Conservation (phyloP, 1,140 invertebrate species). For the Leptoteleia sp. region DNA sequence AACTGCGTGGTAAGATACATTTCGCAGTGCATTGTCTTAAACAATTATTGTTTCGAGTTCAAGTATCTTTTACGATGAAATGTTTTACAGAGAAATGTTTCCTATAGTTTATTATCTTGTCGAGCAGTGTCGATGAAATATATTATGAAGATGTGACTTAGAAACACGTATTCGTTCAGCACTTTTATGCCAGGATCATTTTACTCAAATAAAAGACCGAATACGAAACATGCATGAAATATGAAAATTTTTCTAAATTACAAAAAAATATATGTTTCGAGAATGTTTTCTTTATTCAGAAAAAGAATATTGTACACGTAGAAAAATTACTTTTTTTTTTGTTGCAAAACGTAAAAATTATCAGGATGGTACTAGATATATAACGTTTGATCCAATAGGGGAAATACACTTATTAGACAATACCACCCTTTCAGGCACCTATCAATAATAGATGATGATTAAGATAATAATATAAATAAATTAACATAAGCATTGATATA, state of each 20-base stretch:
- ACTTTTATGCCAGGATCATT: conserved; percentile 29
- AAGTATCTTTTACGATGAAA: conserved; percentile 34
- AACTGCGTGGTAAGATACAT: conserved; percentile 1
- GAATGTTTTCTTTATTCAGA: no score
- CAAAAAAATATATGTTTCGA: conserved; percentile 28
- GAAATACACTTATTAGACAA: no score
- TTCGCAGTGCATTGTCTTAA: conserved; percentile 10
- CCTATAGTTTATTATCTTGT: conserved; percentile 33
- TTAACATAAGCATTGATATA: no score
- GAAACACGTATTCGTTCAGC: conserved; percentile 11
- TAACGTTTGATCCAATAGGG: no score
- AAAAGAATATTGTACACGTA: no score
- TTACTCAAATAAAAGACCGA: conserved; percentile 17
- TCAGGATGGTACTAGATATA: no score
- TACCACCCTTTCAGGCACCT: no score
- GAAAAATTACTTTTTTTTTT: no score
- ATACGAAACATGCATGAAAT: conserved; percentile 26
- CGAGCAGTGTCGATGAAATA: conserved; percentile 26
- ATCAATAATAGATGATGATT: no score
- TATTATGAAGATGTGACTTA: conserved; percentile 23
- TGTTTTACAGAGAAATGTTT: conserved; percentile 24
- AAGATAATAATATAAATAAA: no score
- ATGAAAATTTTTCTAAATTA: no score
- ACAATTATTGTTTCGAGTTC: conserved; percentile 23
- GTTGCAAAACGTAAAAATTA: no score